Percentiles rank a stretch among this genome's conserved stretches.
These are phyloP conservation scores for Equus przewalskii DNA, from an alignment of 2,113 vertebrate species.

Conservation along the genomic window DNA sequence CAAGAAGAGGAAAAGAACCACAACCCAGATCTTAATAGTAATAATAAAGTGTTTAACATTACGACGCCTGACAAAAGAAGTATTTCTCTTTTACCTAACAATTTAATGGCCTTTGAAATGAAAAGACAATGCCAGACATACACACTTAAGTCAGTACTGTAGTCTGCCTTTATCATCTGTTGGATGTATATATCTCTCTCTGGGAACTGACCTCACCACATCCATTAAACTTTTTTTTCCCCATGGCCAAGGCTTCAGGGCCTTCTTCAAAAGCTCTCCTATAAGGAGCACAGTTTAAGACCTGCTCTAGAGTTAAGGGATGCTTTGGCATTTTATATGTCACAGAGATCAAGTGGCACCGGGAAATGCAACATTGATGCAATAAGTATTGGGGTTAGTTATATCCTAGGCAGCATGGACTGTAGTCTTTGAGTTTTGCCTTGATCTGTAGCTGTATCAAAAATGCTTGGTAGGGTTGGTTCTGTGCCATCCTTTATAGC, in stretches of 20 bases:
- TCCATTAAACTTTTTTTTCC: background rate
- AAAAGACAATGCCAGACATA: background rate
- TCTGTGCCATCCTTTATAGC: background rate
- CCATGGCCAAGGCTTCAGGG: background rate
- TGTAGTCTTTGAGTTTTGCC: background rate
- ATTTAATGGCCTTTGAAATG: background rate
- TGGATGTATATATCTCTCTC: background rate
- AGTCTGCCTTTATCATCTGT: background rate
- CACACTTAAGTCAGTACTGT: background rate
- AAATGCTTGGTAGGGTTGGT: background rate
- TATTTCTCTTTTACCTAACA: background rate
- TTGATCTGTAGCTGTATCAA: background rate
- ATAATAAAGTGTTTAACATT: background rate
- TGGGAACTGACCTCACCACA: background rate
- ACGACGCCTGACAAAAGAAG: background rate
- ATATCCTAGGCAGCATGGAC: fast-evolving
- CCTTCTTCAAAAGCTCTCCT: background rate
- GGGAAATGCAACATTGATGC: background rate
- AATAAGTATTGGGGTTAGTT: background rate
- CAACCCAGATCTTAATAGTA: background rate
- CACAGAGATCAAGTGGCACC: background rate
- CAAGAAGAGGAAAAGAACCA: background rate
- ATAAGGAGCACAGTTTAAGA: background rate
- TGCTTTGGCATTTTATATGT: background rate
- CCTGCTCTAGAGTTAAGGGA: background rate